Base-by-base conservation (phyloP, 2,888 invertebrate genomes). In the Enchytraeus crypticus region DNA sequence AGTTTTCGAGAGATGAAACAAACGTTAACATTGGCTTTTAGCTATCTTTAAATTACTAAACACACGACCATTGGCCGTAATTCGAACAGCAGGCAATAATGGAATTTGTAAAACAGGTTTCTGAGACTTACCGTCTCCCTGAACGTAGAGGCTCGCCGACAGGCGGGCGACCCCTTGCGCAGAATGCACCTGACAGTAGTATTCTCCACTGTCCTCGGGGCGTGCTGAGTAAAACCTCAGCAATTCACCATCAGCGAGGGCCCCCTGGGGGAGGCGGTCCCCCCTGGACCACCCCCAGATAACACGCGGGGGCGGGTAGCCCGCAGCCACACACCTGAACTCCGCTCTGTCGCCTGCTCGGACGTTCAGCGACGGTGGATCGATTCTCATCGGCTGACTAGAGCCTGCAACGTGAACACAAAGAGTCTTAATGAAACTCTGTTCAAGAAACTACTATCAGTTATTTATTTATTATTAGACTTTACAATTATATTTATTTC, bases 181-280 rank as follows among this genome's bases (percentile, higher is more conserved):
- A 76, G 92, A 93, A 0, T 82, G 82, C 0, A 88, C 92, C 8
- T 85, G 84, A 73, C 93, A 95, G 77, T 85, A 85, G 75, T 93
- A 95, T 72, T 87, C 86, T 3, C 88, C 90, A 66, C 87, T 85
- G 73, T 95, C 91, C 21, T 85, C 84, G 66, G 82, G 83, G 18
- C 81, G 81, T 0, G 86, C 88, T 29, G 83, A 80, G 0, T 85
- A 84, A 64, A 95, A 88, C 59, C 85, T 82, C 72, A 92, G 84
- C 1, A 85, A 76, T 0, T 85, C 85, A 60, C 85, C 85, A 5
- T 79, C 67, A 54, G 73, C 69, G 8, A 72, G 71, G 34, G 84
- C 83, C 59, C 78, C 77, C 3, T 3, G 23, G 64, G 72, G 71
- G 55, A 77, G 66, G 64, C 75, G 75, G 46, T 70, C 64, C 75